Percentiles rank a stretch among this genome's conserved stretches.
Conservation (phyloP, 2,113 vertebrate species). For the Pongo abelii region DNA sequence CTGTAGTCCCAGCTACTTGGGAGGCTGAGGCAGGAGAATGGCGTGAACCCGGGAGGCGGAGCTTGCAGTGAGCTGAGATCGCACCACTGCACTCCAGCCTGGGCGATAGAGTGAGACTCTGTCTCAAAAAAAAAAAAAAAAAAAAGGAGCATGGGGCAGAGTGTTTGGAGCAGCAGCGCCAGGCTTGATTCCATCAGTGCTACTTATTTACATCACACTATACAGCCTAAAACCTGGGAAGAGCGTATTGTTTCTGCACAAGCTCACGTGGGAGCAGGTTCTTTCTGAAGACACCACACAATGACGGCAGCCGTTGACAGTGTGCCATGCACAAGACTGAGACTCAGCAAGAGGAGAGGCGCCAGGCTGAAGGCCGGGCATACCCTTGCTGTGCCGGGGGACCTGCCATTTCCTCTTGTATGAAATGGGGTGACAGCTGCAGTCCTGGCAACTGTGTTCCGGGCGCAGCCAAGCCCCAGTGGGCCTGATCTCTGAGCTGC, state of each 20-base stretch:
- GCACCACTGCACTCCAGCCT: no score
- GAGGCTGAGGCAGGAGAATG: no score
- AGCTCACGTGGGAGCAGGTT: fast-evolving
- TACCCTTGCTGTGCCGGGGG: not conserved
- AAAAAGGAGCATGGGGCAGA: no score
- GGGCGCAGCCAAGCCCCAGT: fast-evolving
- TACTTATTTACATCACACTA: not conserved
- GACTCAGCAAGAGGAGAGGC: not conserved
- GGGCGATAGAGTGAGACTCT: no score
- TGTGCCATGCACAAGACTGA: not conserved
- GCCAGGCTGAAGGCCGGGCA: fast-evolving
- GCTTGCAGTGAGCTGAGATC: no score
- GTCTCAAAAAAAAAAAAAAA: no score
- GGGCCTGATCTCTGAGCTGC: not conserved
- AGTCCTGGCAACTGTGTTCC: not conserved
- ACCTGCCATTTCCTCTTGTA: fast-evolving
- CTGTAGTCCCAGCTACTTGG: no score
- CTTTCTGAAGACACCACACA: not conserved
- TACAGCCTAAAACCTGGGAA: not conserved
- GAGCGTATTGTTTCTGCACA: no score
- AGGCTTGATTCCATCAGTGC: not conserved
- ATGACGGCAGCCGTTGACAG: no score
- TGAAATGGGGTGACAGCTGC: no score
- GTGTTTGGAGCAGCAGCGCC: not conserved
- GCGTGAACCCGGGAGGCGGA: no score